Evolutionary conservation across 1,140 invertebrate species (phyloP).

Genomic region (Hydropsyche tenuis): DNA sequence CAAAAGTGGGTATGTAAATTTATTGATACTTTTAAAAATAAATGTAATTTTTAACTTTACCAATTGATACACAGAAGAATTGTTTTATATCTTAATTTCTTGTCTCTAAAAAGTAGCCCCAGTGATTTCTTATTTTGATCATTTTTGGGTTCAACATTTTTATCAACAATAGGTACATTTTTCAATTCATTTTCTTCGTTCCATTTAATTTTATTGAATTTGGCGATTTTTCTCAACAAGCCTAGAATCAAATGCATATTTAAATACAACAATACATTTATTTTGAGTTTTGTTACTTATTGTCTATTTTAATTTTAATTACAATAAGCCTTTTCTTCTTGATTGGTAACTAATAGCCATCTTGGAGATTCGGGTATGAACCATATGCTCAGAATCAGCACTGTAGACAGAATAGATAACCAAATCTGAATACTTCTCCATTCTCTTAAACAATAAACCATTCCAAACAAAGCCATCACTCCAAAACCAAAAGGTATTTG

Average conservation of each 20-base stretch:
- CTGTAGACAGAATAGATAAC: slow-evolving; percentile 71
- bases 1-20: no score
- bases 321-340: slow-evolving; percentile 67
- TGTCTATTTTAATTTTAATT: slow-evolving; percentile 6
- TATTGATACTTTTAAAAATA: no score
- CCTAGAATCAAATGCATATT: not conserved
- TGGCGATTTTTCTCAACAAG: not conserved
- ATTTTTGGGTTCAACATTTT: not conserved
- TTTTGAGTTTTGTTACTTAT: no score
- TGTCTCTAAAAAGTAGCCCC: slow-evolving; percentile 54
- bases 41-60: slow-evolving; percentile 53
- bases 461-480: slow-evolving; percentile 65
- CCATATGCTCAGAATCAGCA: slow-evolving; percentile 74
- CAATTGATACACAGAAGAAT: slow-evolving; percentile 72
- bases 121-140: not conserved
- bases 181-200: no score
- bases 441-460: slow-evolving; percentile 70
- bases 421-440: slow-evolving; percentile 78
- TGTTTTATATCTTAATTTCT: slow-evolving; percentile 73
- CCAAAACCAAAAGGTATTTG: slow-evolving; percentile 74
- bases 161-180: no score
- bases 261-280: no score
- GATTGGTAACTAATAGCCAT: slow-evolving; percentile 77
- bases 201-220: not conserved
- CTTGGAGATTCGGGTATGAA: slow-evolving; percentile 80